Base-by-base conservation (phyloP, 2,797 vertebrate species). In the Acanthis flammea region DNA sequence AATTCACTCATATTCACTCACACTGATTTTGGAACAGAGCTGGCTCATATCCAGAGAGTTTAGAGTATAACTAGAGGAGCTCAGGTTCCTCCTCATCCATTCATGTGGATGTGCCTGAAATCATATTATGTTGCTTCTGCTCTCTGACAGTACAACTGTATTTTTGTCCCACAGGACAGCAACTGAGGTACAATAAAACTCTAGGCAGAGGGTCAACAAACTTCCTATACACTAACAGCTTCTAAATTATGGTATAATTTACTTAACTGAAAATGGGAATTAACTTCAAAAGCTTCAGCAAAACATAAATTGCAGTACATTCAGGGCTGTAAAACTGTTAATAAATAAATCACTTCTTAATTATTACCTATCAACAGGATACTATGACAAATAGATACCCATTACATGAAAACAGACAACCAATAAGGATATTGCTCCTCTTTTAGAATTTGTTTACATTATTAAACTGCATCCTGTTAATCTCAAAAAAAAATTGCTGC, bases 321-420 rank as follows among this genome's bases (percentile, higher is more conserved):
- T 73, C 67, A 82, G 48, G 48, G 37, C 22, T 83, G 28, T 71
- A 66, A 68, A 87, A 78, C 39, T 86, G 23, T 23, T 88, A 85
- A 28, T 65, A 81, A 85, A 95, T 90, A 95, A 97, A 75, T 82
- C 22, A 90, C 61, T 54, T 67, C 82, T 88, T 92, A 90, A 89
- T 93, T 95, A 90, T 78, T 88, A 79, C 92, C 74, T 88, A 92
- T 80, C 71, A 92, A 53, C 37, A 88, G 53, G 62, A 73, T 61
- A 72, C 55, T 81, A 77, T 58, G 35, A 89, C 50, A 93, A 94
- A 92, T 3, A 8, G 54, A 82, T 63, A 86, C 6, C 22, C 47
- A 73, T 88, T 89, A 55, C 44, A 63, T 54, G 58, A 95, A 95
- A 96, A 91, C 42, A 77, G 70, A 88, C 18, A 74, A 66, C 42